Percentiles rank a stretch among this genome's conserved stretches.
These are phyloP conservation scores for Andricus grossulariae DNA, from an alignment of 1,140 invertebrate species.

Conservation along the genomic window DNA sequence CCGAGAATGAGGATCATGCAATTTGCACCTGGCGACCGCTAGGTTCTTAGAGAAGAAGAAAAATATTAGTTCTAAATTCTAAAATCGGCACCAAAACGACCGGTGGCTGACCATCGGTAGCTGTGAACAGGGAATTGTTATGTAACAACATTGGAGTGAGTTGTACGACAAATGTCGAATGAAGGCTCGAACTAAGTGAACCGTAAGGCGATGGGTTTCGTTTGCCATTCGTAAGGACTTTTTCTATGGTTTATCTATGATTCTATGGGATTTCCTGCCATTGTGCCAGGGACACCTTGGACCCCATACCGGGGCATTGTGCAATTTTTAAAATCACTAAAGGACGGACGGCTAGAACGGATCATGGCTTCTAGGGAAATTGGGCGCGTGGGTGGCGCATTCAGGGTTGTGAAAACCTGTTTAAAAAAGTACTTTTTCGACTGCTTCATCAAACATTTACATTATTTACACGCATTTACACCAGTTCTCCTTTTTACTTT, in stretches of 20 bases:
- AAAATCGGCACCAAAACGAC: conserved; percentile 18
- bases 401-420: conserved; percentile 35
- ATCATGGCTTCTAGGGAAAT: conserved; percentile 57
- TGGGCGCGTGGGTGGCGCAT: conserved; percentile 67
- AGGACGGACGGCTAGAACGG: conserved; percentile 45
- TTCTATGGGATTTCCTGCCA: conserved; percentile 52
- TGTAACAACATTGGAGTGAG: conserved; percentile 73
- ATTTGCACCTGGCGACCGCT: conserved; percentile 4
- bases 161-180: conserved; percentile 74
- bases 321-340: conserved; percentile 53
- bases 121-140: conserved; percentile 65
- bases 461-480: no score
- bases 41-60: not conserved
- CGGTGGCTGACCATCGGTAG: conserved; percentile 49
- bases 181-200: conserved; percentile 73
- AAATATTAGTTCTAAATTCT: not conserved
- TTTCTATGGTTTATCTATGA: conserved; percentile 48
- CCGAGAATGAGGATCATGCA: not conserved
- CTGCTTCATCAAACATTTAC: conserved; percentile 17
- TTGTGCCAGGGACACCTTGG: conserved; percentile 69
- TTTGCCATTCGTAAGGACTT: conserved; percentile 46
- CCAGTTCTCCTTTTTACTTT: no score
- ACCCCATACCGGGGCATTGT: conserved; percentile 74
- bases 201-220: conserved; percentile 69
- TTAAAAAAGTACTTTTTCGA: conserved; percentile 10